Conservation (phyloP, 2,888 invertebrate genomes). For the Papilio demoleus region DNA sequence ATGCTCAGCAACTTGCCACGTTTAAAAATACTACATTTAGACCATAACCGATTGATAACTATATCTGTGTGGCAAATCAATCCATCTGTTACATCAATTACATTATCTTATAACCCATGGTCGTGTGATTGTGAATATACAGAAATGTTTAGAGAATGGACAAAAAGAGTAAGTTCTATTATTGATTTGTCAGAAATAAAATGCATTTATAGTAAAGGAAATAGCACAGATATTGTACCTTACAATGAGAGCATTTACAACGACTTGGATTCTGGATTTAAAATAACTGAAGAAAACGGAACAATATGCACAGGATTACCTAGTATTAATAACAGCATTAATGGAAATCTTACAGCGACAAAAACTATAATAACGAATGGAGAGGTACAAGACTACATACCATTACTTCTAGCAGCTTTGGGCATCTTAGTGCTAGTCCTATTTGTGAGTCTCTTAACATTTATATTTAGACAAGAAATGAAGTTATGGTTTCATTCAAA, state of each 20-base stretch:
- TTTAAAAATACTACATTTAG: constrained; percentile 86
- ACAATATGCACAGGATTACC: constrained; percentile 86
- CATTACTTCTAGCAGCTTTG: constrained; percentile 87
- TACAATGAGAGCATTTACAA: constrained; percentile 84
- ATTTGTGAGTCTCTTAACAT: constrained; percentile 86
- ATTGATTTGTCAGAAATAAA: constrained; percentile 86
- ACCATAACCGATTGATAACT: constrained; percentile 88
- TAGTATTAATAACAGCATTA: constrained; percentile 87
- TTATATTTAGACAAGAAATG: constrained; percentile 91
- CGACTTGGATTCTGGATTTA: constrained; percentile 85
- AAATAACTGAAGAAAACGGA: constrained; percentile 84
- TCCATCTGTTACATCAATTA: constrained; percentile 85
- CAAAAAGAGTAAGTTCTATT: constrained; percentile 86
- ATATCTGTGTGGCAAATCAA: constrained; percentile 89
- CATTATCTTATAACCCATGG: constrained; percentile 90
- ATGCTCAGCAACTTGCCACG: constrained; percentile 88
- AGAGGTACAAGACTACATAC: constrained; percentile 89
- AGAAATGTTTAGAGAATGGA: constrained; percentile 90
- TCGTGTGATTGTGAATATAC: constrained; percentile 92
- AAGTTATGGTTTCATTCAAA: constrained; percentile 92
- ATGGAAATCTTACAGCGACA: constrained; percentile 87
- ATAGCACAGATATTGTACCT: constrained; percentile 82
- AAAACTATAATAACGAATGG: constrained; percentile 89
- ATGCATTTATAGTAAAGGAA: constrained; percentile 85
- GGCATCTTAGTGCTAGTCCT: constrained; percentile 87